Evolutionary conservation across 2,888 invertebrate genomes (phyloP).

Genomic region (Polydrusus cervinus): DNA sequence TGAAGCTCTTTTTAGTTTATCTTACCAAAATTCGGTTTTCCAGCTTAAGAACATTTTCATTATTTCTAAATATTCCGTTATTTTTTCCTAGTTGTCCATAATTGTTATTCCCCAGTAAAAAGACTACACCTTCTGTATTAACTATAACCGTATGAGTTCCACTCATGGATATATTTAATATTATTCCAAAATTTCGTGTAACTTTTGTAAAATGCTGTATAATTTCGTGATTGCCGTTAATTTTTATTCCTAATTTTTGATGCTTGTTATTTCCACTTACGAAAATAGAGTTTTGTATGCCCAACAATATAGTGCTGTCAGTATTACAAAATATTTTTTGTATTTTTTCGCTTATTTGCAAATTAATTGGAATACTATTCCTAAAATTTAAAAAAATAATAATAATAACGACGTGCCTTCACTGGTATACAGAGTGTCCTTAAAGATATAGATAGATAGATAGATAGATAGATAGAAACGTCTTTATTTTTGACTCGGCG

Average conservation of each 20-base stretch:
- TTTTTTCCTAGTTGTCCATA: conserved; percentile 77
- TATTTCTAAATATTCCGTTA: conserved; percentile 46
- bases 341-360: conserved; percentile 66
- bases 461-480: too few relatives aligned
- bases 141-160: conserved; percentile 77
- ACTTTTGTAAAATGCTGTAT: conserved; percentile 66
- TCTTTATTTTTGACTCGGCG: too few relatives aligned
- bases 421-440: too few relatives aligned
- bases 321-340: conserved; percentile 76
- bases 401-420: too few relatives aligned
- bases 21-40: conserved; percentile 63
- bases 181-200: conserved; percentile 69
- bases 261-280: conserved; percentile 78
- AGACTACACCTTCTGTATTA: conserved; percentile 77
- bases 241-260: conserved; percentile 73
- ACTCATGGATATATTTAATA: conserved; percentile 77
- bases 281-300: conserved; percentile 75
- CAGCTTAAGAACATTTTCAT: conserved; percentile 52
- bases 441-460: too few relatives aligned
- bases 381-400: conserved; percentile 4
- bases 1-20: too few relatives aligned
- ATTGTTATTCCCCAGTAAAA: conserved; percentile 78
- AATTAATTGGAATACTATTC: conserved; percentile 8
- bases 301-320: conserved; percentile 77
- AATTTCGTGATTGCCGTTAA: not conserved